These are phyloP conservation scores for Prochilodus magdalenae DNA, from an alignment of 2,113 vertebrate genomes.

Conservation along the genomic window DNA sequence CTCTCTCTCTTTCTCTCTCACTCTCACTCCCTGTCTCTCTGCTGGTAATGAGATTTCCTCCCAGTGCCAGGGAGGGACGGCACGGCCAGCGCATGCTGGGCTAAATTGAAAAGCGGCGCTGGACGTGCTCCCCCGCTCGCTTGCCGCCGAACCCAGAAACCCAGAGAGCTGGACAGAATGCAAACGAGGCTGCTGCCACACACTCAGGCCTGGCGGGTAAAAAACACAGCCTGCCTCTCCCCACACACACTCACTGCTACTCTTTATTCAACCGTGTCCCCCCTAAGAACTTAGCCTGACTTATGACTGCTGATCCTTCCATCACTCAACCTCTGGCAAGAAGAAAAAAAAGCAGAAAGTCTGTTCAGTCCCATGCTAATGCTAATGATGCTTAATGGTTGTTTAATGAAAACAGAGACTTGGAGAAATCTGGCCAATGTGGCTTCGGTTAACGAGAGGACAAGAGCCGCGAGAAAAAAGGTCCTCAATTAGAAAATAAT, in stretches of 20 bases:
- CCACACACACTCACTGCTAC: not conserved
- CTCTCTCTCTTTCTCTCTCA: conserved; percentile 58
- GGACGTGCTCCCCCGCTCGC: conserved; percentile 44
- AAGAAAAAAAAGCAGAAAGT: conserved; percentile 21
- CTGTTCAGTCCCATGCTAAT: conserved; percentile 35
- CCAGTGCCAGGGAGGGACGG: conserved; percentile 20
- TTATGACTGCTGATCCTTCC: conserved; percentile 7
- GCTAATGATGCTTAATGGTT: conserved; percentile 45
- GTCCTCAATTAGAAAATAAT: conserved; percentile 39
- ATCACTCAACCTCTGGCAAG: conserved; percentile 35
- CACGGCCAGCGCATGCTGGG: conserved; percentile 51
- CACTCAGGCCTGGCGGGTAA: conserved; percentile 20
- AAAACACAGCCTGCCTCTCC: not conserved
- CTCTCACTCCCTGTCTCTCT: conserved; percentile 54
- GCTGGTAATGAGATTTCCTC: conserved; percentile 56
- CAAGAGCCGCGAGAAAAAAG: conserved; percentile 38
- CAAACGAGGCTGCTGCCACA: conserved; percentile 42
- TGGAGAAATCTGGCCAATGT: conserved; percentile 33
- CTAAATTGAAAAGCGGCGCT: conserved; percentile 59
- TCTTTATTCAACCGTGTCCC: not conserved
- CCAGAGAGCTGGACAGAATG: conserved; percentile 37
- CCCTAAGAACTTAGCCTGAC: conserved; percentile 1
- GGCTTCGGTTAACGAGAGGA: conserved; percentile 36
- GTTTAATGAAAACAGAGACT: conserved; percentile 50
- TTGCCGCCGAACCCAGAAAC: conserved; percentile 45